Evolutionary conservation across 2,797 vertebrate species (phyloP), one percentile per base, ranked within the genome.

Genomic region (Periparus ater): DNA sequence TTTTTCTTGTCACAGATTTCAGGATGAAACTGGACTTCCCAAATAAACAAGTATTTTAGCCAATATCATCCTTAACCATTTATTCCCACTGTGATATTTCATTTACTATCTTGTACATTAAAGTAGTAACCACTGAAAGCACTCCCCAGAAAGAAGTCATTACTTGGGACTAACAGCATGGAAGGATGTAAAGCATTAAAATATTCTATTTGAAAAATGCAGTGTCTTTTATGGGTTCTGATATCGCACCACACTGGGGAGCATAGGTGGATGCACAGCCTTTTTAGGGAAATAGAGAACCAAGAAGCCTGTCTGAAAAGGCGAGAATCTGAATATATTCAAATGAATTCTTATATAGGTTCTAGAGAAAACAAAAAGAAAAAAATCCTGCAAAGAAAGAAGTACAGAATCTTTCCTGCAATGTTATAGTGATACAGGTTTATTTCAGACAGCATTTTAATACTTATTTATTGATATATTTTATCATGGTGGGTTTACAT

Each of bases 291-390:
- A 95, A 58, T 13, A 87, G 65, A 76, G 38, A 96, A 92, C 45
- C 45, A 78, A 83, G 70, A 91, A 88, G 84, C 29, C 61, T 84
- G 48, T 73, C 87, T 26, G 16, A 65, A 87, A 94, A 88, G 17
- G 6, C 7, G 6, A 66, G 50, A 75, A 58, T 36, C 21, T 36
- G 7, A 51, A 26, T 58, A 62, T 58, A 61, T 72, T 94, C 50
- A 88, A 80, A 91, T 93, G 55, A 95, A 71, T 91, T 97, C 71
- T 94, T 62, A 96, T 86, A 77, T 61, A 94, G 11, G 20, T 87
- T 98, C 75, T 96, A 87, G 84, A 89, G 88, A 92, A 96, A 42
- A 66, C 70, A 30, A 66, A 53, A 95, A 58, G 77, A 72, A 94
- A 96, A 92, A 91, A 83, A 54, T 29, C 19, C 73, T 42, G 13